Evolutionary conservation across 2,888 invertebrate genomes (phyloP).

Genomic region (Lochmaea crataegi): DNA sequence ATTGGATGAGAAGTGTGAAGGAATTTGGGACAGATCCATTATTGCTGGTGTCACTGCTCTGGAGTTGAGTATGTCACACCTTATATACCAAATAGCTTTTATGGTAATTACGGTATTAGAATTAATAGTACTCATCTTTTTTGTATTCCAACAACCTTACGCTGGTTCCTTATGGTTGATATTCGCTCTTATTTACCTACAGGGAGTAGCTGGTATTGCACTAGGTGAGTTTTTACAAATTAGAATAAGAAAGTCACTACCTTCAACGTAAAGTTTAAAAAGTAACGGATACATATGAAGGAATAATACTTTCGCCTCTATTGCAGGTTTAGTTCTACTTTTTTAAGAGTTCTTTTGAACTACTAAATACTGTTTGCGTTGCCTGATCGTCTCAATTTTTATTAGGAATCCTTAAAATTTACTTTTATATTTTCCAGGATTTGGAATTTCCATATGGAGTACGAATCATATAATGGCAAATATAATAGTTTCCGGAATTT

Average conservation of each 20-base stretch:
- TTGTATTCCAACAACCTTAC: conserved; percentile 72
- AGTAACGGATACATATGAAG: too few species aligned
- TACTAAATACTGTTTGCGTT: not conserved
- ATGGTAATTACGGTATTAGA: conserved; percentile 76
- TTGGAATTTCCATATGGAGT: conserved; percentile 84
- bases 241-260: not conserved
- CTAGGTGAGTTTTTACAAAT: conserved; percentile 70
- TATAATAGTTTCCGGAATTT: conserved; percentile 88
- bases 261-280: too few species aligned
- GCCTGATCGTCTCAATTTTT: conserved; percentile 7
- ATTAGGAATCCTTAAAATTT: not conserved
- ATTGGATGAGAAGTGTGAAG: conserved; percentile 80
- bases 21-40: conserved; percentile 87
- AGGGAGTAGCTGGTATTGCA: conserved; percentile 87
- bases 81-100: conserved; percentile 75
- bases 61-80: conserved; percentile 86
- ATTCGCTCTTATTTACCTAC: conserved; percentile 74
- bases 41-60: conserved; percentile 85
- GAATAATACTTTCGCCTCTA: too few species aligned
- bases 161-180: conserved; percentile 73
- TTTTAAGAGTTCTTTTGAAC: not conserved
- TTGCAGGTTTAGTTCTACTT: too few species aligned
- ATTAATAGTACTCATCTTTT: conserved; percentile 72
- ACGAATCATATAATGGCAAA: conserved; percentile 83
- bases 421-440: conserved; percentile 66